Evolutionary conservation across 2,113 vertebrate genomes (phyloP).

Genomic region (Gnathonemus longibarbis): DNA sequence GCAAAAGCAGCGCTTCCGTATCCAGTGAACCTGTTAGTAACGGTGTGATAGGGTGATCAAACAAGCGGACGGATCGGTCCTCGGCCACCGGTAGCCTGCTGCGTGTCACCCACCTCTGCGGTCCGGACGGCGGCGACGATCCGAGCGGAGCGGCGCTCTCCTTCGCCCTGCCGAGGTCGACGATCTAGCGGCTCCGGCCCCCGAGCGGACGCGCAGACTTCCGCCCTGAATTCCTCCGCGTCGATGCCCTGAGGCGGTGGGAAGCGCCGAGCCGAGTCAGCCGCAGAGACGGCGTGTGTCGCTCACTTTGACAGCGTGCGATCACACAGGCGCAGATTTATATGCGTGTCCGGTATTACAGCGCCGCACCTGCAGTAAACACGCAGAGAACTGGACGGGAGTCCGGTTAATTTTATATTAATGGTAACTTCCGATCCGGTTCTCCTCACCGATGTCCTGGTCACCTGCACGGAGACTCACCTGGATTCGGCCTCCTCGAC

Average conservation of each 20-base stretch:
- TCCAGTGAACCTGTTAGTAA: not conserved
- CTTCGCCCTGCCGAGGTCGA: not conserved
- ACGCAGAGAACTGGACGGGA: not conserved
- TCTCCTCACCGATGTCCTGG: not conserved
- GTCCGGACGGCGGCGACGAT: not conserved
- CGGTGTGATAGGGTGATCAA: not conserved
- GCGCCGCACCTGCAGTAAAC: not conserved
- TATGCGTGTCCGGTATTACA: not conserved
- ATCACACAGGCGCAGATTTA: not conserved
- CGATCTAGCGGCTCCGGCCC: not conserved
- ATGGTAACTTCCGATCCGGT: not conserved
- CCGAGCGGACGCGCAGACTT: not conserved
- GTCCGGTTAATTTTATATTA: not conserved
- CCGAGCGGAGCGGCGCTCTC: not conserved
- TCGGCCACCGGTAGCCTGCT: not conserved
- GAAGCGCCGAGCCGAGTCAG: not conserved
- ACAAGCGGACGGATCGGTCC: not conserved
- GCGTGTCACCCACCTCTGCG: not conserved
- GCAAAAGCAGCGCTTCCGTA: not conserved
- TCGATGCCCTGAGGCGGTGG: not conserved
- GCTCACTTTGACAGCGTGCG: not conserved
- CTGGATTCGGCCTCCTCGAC: not conserved
- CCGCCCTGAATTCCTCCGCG: not conserved
- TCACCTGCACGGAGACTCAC: not conserved
- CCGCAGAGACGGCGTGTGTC: not conserved